Percentiles rank a stretch among this genome's conserved stretches.
Conservation (phyloP, 2,888 invertebrate species). For the Glyphotaelius pellucidus region DNA sequence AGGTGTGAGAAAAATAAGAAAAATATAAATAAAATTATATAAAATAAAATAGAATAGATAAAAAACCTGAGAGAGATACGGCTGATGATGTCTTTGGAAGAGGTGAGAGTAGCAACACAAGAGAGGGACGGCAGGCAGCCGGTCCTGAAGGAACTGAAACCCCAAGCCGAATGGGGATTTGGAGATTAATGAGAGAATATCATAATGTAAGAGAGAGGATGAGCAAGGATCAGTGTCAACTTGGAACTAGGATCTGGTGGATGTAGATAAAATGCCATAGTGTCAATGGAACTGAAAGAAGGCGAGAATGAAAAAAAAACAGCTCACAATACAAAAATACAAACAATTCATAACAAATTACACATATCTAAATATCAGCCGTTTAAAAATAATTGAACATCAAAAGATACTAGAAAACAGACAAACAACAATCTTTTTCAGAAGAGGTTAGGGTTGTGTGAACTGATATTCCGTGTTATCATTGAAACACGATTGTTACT, state of each 20-base stretch:
- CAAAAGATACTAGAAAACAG: not conserved
- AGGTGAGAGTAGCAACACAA: constrained; percentile 2
- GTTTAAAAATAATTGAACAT: not conserved
- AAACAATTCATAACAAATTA: not conserved
- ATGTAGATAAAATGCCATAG: not conserved
- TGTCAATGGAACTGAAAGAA: not conserved
- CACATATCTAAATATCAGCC: too few relatives aligned
- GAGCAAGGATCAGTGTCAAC: not conserved
- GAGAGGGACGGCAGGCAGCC: not conserved
- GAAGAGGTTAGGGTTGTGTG: not conserved
- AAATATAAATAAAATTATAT: not conserved
- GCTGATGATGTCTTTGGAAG: not conserved
- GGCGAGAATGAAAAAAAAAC: not conserved
- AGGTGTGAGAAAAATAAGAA: not conserved
- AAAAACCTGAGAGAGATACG: constrained; percentile 2
- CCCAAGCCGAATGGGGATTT: not conserved
- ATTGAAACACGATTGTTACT: not conserved
- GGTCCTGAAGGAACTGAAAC: not conserved
- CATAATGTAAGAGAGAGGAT: not conserved
- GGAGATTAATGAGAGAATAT: not conserved
- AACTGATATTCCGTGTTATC: not conserved
- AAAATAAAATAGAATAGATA: not conserved
- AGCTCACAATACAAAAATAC: not conserved
- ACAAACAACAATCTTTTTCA: too few relatives aligned
- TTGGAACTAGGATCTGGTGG: not conserved